phyloP scores from a whole-genome alignment of 2,113 vertebrate species.

The Gymnobelideus leadbeateri region DNA sequence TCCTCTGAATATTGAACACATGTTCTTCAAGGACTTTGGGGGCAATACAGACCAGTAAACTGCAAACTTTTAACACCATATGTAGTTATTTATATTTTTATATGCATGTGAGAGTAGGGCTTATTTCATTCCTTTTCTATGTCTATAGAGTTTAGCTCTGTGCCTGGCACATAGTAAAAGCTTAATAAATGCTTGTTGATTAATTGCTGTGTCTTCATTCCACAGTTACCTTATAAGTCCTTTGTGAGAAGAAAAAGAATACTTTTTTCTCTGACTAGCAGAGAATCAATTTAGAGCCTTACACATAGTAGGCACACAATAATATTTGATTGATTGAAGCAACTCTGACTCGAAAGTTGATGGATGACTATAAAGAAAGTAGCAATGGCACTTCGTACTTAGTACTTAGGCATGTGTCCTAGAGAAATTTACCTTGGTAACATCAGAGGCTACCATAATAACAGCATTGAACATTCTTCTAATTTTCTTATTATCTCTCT shows the following conservation, averaged over 20 bases:
- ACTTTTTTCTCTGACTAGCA: not conserved
- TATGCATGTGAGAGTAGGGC: not conserved
- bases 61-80: not conserved
- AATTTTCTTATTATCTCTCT: no score
- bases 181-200: slow-evolving; percentile 27
- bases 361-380: not conserved
- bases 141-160: not conserved
- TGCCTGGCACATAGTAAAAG: not conserved
- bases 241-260: no score
- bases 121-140: not conserved
- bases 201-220: not conserved
- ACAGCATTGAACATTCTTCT: not conserved
- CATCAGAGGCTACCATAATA: not conserved
- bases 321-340: not conserved
- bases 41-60: not conserved
- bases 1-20: not conserved
- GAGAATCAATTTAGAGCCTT: not conserved
- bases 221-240: not conserved
- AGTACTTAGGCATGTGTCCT: not conserved
- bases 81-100: not conserved
- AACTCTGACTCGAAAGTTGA: not conserved
- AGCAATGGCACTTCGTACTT: not conserved
- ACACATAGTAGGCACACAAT: not conserved
- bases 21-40: not conserved
- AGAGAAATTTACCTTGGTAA: not conserved